Conservation (phyloP, 2,113 vertebrate species). For the Mastomys natalensis region DNA sequence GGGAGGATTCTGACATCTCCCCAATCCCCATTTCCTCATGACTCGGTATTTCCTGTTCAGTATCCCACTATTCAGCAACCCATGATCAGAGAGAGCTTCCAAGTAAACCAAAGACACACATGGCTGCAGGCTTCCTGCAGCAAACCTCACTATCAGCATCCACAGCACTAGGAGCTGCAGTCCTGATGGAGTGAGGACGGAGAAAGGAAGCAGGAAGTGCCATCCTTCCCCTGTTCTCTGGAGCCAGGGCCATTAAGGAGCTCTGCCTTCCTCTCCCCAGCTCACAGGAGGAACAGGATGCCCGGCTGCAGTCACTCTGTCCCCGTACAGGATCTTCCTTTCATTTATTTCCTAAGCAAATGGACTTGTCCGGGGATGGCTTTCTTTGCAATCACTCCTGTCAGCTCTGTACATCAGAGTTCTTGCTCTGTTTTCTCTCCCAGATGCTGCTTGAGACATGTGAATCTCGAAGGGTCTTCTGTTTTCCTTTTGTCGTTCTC, state of each 20-base stretch:
- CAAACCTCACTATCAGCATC: neutral
- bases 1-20: no score
- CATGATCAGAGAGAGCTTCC: accelerated
- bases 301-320: neutral
- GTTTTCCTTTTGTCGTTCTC: neutral
- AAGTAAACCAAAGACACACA: neutral
- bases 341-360: conserved; percentile 58
- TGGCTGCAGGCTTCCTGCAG: neutral
- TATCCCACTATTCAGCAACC: neutral
- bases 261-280: conserved; percentile 11
- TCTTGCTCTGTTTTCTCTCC: neutral
- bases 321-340: neutral
- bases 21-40: neutral
- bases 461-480: neutral
- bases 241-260: conserved; percentile 40
- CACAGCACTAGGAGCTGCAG: neutral
- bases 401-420: conserved; percentile 43
- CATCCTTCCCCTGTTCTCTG: neutral
- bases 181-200: neutral
- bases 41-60: no score
- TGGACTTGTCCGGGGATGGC: neutral
- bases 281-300: neutral
- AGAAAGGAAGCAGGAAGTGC: neutral
- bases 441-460: neutral
- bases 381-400: conserved; percentile 46